Base-by-base conservation (phyloP, 1,140 invertebrate species). In the Mylabris phalerata region DNA sequence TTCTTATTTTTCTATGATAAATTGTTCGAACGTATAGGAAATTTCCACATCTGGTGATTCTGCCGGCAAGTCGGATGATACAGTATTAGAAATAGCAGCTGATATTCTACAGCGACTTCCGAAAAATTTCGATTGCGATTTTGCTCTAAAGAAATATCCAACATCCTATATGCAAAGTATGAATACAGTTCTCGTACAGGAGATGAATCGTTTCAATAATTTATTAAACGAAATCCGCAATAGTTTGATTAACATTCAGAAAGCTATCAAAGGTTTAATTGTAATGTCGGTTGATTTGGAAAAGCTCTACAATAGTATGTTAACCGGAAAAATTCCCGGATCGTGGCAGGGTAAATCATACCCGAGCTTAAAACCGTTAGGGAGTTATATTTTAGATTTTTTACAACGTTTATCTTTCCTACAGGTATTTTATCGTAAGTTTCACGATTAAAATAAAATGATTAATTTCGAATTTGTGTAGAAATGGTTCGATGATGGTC, bases 121-220 rank as follows among this genome's bases (percentile, higher is more conserved):
- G 0, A 68, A 77, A 57, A 79, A 88, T 75, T 89, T 85, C 76
- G 80, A 92, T 76, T 72, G 89, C 38, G 75, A 86, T 67, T 70
- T 77, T 38, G 78, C 86, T 50, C 71, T 85, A 72, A 72, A 80
- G 71, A 84, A 87, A 76, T 91, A 91, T 80, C 86, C 93, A 27
- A 89, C 89, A 32, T 76, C 79, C 27, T 86, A 95, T 75, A 79
- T 85, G 72, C 89, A 93, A 74, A 92, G 89, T 59, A 92, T 94
- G 89, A 93, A 93, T 69, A 93, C 92, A 5, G 93, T 96, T 2
- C 77, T 96, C 32, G 88, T 96, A 1, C 94, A 98, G 78, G 93
- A 96, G 79, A 94, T 95, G 84, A 88, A 84, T 6, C 75, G 93
- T 50, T 98, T 93, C 64, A 95, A 96, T 67, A 86, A 83, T 57